These are phyloP conservation scores for Cephus cinctus DNA, from an alignment of 1,140 invertebrate species.

Conservation along the genomic window DNA sequence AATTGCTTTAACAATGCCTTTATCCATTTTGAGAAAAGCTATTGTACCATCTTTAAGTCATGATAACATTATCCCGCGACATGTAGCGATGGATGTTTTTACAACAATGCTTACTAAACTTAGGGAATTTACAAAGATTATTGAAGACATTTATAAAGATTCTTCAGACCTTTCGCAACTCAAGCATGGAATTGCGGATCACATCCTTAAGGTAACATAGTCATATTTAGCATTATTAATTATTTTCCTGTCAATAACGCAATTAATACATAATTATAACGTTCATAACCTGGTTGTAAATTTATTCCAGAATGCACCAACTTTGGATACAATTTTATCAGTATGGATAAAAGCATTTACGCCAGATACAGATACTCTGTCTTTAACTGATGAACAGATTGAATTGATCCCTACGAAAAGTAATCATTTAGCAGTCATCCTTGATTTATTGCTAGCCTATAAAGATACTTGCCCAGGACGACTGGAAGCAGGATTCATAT, in stretches of 20 bases:
- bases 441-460: slow-evolving; percentile 60
- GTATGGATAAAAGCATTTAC: slow-evolving; percentile 52
- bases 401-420: slow-evolving; percentile 27
- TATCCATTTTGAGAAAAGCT: slow-evolving; percentile 33
- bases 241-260: background rate
- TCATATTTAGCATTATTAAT: no score
- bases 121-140: slow-evolving; percentile 20
- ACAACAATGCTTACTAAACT: slow-evolving; percentile 36
- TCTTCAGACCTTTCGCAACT: slow-evolving; percentile 20
- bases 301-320: slow-evolving; percentile 59
- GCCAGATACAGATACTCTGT: slow-evolving; percentile 20
- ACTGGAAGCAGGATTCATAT: slow-evolving; percentile 40
- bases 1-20: slow-evolving; percentile 34
- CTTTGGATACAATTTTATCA: slow-evolving; percentile 51
- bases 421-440: slow-evolving; percentile 52
- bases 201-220: slow-evolving; percentile 35
- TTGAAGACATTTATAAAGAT: slow-evolving; percentile 19
- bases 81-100: slow-evolving; percentile 36
- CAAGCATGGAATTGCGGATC: slow-evolving; percentile 27
- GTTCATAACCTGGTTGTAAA: slow-evolving; percentile 51
- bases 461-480: slow-evolving; percentile 57
- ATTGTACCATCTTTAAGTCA: slow-evolving; percentile 35
- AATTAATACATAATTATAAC: slow-evolving; percentile 39
- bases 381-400: slow-evolving; percentile 31
- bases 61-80: slow-evolving; percentile 31